These are phyloP conservation scores for Benitochromis conjunctus DNA, from an alignment of 2,113 vertebrate species.

Conservation along the genomic window DNA sequence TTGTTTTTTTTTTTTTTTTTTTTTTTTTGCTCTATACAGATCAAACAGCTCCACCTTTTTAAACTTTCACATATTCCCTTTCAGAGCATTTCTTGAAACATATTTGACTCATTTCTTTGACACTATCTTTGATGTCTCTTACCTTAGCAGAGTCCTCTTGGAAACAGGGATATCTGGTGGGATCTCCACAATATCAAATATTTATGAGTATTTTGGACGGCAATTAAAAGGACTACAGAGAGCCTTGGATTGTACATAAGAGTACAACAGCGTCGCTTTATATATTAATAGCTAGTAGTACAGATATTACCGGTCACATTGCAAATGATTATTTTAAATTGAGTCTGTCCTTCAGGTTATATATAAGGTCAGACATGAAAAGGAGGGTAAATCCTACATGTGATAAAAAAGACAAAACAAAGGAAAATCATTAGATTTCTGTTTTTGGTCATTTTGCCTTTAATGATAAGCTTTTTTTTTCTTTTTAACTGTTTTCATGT, in stretches of 20 bases:
- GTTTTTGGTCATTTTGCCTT: neutral
- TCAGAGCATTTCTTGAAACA: constrained; percentile 32
- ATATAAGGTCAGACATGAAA: neutral
- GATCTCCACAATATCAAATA: constrained; percentile 47
- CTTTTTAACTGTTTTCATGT: neutral
- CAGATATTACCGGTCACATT: neutral
- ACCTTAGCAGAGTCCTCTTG: constrained; percentile 27
- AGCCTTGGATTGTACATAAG: neutral
- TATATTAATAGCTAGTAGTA: neutral
- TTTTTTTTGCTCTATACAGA: neutral
- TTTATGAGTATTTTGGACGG: constrained; percentile 49
- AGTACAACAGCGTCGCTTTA: neutral
- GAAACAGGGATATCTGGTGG: constrained; percentile 39
- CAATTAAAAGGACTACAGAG: constrained; percentile 46
- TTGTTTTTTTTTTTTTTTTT: neutral
- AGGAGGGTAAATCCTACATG: neutral
- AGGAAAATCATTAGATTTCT: neutral
- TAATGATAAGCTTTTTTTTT: neutral
- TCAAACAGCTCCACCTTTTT: constrained; percentile 41
- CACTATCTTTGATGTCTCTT: constrained; percentile 48
- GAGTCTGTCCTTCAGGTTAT: neutral
- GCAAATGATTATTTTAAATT: neutral
- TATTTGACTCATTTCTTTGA: constrained; percentile 49
- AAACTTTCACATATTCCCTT: constrained; percentile 47
- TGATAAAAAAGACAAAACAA: neutral